These are phyloP conservation scores for Cyprinodon variegatus DNA, from an alignment of 2,113 vertebrate species.

Conservation along the genomic window DNA sequence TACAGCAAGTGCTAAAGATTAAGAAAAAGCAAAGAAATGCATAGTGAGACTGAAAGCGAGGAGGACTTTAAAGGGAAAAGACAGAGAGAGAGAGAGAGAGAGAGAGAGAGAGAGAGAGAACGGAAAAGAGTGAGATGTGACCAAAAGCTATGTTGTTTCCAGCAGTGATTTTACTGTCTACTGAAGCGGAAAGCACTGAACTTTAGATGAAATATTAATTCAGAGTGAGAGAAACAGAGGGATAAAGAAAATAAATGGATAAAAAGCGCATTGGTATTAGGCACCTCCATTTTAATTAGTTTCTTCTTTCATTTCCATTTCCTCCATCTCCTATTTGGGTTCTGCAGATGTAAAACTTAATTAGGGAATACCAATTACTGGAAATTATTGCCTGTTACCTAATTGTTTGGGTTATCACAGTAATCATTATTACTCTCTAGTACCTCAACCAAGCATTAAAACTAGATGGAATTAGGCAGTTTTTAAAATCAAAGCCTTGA, in stretches of 20 bases:
- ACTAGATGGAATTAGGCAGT: constrained; percentile 45
- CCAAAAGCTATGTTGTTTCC: constrained; percentile 68
- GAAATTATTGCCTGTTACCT: constrained; percentile 74
- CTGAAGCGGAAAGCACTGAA: constrained; percentile 76
- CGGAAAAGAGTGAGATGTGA: constrained; percentile 47
- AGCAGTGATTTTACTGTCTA: constrained; percentile 75
- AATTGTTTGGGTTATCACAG: constrained; percentile 68
- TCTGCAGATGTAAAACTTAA: constrained; percentile 69
- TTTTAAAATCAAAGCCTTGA: constrained; percentile 38
- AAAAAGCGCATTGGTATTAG: constrained; percentile 63
- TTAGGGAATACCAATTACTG: constrained; percentile 75
- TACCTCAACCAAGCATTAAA: constrained; percentile 35
- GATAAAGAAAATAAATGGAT: constrained; percentile 62
- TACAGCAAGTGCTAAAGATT: constrained; percentile 13
- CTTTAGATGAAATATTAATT: constrained; percentile 79
- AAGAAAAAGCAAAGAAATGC: constrained; percentile 13
- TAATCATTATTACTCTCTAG: constrained; percentile 60
- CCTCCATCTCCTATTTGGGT: constrained; percentile 47
- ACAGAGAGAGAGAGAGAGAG: constrained; percentile 9
- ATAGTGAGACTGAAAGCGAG: constrained; percentile 11
- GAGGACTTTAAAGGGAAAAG: constrained; percentile 16
- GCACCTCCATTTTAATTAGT: constrained; percentile 74
- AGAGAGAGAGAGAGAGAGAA: constrained; percentile 11
- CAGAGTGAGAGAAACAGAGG: constrained; percentile 57
- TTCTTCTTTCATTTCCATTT: constrained; percentile 64